Evolutionary conservation across 2,113 vertebrate genomes (phyloP), one percentile per base, ranked within the genome.

Genomic region (Ictalurus punctatus): DNA sequence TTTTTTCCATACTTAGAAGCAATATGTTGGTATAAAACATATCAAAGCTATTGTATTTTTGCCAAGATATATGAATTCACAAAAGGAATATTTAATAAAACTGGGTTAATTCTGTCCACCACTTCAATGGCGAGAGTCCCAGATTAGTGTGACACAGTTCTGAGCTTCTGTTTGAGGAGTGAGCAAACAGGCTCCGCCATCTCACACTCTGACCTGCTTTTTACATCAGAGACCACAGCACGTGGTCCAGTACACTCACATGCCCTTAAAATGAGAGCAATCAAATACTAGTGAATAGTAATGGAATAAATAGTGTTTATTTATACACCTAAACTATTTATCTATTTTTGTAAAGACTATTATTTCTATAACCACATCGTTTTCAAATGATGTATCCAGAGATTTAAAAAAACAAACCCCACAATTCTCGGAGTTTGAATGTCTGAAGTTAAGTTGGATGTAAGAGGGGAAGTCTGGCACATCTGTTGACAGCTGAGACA

Each of bases 381-480:
- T 71, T 59, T 44, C 78, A 76, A 17, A 3, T 65, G n/a, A 76
- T 81, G 13, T 14, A 34, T 86, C 63, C 58, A 1, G 7, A 63
- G 1, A 61, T 34, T 48, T 0, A 27, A 14, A 37, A 44, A 84
- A 87, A 87, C 10, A 48, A 0, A 48, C 6, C 44, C 6, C 44
- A 48, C 79, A 88, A 80, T 91, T 89, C 85, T 54, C 56, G 78
- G 13, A 52, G 84, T 83, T 88, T 65, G 69, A 85, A 88, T 65
- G 58, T 65, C 40, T 65, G 69, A 90, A 86, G 85, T 61, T 79
- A 69, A 82, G 65, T 52, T 90, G 83, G 63, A 86, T 84, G 92
- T 87, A 90, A 58, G 78, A 91, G 86, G 76, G 90, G 89, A 87
- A 90, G 92, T 92, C 90, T 93, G 91, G 65, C 91, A 88, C 89